A percentile compares a stretch with the other conserved stretches of the same genome.
Conservation (phyloP, 2,113 vertebrate species). For the Chloropsis cyanopogon region DNA sequence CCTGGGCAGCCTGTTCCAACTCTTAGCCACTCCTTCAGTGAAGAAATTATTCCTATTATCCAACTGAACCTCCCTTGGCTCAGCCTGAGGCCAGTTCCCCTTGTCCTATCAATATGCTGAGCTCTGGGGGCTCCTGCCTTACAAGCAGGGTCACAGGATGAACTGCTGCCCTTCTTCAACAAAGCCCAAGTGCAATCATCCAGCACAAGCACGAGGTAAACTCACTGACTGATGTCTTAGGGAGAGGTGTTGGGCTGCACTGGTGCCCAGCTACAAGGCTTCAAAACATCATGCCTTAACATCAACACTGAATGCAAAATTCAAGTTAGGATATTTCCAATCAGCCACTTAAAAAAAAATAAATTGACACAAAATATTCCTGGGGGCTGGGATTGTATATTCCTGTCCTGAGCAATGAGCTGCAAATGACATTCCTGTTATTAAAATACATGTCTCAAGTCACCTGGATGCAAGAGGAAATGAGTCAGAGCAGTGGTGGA, state of each 20-base stretch:
- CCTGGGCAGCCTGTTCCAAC: neutral
- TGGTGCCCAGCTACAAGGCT: neutral
- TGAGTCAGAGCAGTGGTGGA: neutral
- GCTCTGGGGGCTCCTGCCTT: neutral
- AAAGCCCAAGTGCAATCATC: neutral
- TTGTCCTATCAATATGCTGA: neutral
- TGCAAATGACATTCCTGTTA: neutral
- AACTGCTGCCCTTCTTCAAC: neutral
- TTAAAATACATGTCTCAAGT: neutral
- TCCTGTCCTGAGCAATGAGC: neutral
- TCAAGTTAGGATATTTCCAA: neutral
- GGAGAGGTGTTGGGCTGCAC: neutral
- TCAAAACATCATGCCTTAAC: neutral
- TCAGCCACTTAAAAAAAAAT: neutral
- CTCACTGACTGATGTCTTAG: rapidly evolving
- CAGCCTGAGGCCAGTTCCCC: neutral
- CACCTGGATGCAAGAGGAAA: neutral
- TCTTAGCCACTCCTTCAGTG: neutral
- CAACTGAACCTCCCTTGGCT: neutral
- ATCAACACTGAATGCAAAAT: neutral
- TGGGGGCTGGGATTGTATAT: neutral
- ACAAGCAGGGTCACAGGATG: neutral
- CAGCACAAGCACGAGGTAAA: neutral
- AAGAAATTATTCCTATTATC: neutral
- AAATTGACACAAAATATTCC: neutral